Percentiles rank a stretch among this genome's conserved stretches.
Evolutionary conservation across 2,113 vertebrate species (phyloP).

Genomic region (Archilochus colubris): DNA sequence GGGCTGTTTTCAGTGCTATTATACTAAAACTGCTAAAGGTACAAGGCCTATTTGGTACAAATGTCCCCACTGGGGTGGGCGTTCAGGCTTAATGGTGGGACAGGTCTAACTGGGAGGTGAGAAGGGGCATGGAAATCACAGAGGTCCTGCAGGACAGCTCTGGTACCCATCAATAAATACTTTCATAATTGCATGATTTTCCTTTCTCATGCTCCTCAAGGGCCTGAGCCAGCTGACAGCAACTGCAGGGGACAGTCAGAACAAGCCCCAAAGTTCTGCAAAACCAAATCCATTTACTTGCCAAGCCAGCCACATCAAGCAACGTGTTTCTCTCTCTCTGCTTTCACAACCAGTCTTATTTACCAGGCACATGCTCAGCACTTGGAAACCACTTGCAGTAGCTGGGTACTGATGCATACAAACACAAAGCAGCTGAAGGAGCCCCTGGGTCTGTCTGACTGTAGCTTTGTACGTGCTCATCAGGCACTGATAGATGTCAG

Average conservation of each 20-base stretch:
- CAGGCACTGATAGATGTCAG: fast-evolving
- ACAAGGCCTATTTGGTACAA: neutral
- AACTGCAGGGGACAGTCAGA: neutral
- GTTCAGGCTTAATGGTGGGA: neutral
- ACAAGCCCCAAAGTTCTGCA: neutral
- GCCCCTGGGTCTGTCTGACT: too few relatives aligned
- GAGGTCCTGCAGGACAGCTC: too few relatives aligned
- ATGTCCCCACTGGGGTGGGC: neutral
- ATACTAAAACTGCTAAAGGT: neutral
- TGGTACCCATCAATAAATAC: neutral
- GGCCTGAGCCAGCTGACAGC: neutral
- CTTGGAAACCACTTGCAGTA: neutral
- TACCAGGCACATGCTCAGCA: fast-evolving
- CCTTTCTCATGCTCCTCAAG: neutral
- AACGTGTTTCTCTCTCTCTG: neutral
- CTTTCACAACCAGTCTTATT: neutral
- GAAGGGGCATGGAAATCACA: neutral
- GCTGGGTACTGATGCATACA: neutral
- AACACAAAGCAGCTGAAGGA: neutral
- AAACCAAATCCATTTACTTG: neutral
- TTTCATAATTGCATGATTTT: neutral
- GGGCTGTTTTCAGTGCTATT: neutral
- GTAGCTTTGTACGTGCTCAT: too few relatives aligned
- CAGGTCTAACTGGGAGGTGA: neutral
- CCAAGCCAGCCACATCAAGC: too few relatives aligned